phyloP scores from a whole-genome alignment of 2,797 vertebrate genomes.

The Acipenser transmontanus region DNA sequence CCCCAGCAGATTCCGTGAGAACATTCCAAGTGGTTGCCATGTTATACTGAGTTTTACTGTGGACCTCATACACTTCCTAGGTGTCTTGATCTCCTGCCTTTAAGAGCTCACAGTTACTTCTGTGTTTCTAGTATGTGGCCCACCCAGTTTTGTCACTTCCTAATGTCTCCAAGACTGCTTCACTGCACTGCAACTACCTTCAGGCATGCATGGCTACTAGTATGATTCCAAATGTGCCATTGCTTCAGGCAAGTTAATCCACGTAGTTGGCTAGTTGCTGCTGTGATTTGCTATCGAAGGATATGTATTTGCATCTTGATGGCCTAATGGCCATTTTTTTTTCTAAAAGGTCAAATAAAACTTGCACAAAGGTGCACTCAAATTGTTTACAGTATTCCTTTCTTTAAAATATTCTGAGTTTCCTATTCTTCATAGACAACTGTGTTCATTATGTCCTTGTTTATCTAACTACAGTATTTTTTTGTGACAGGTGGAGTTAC shows the following conservation, averaged over 20 bases:
- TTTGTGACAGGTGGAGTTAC: slow-evolving; percentile 18
- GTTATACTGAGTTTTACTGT: slow-evolving; percentile 53
- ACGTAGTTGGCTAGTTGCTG: slow-evolving; percentile 3
- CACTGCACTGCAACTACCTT: slow-evolving; percentile 45
- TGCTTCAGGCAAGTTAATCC: slow-evolving; percentile 7
- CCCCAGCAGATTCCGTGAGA: slow-evolving; percentile 65
- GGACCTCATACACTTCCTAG: slow-evolving; percentile 63
- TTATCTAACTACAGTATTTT: not conserved
- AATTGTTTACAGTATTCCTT: too few species aligned
- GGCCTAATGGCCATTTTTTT: not conserved
- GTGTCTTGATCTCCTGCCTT: slow-evolving; percentile 62
- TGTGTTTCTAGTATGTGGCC: slow-evolving; percentile 43
- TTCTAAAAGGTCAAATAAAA: too few species aligned
- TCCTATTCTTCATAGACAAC: not conserved
- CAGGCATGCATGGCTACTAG: slow-evolving; percentile 21
- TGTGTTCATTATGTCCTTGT: slow-evolving; percentile 12
- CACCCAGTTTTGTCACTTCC: slow-evolving; percentile 35
- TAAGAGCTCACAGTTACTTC: slow-evolving; percentile 33
- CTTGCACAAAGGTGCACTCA: too few species aligned
- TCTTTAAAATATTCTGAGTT: too few species aligned
- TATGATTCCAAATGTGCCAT: slow-evolving; percentile 11
- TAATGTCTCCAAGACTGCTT: slow-evolving; percentile 22
- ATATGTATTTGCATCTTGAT: slow-evolving; percentile 21
- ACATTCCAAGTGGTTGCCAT: slow-evolving; percentile 68
- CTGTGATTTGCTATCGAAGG: not conserved